Base-by-base conservation (phyloP, 2,797 vertebrate genomes). In the Buphagus erythrorhynchus region DNA sequence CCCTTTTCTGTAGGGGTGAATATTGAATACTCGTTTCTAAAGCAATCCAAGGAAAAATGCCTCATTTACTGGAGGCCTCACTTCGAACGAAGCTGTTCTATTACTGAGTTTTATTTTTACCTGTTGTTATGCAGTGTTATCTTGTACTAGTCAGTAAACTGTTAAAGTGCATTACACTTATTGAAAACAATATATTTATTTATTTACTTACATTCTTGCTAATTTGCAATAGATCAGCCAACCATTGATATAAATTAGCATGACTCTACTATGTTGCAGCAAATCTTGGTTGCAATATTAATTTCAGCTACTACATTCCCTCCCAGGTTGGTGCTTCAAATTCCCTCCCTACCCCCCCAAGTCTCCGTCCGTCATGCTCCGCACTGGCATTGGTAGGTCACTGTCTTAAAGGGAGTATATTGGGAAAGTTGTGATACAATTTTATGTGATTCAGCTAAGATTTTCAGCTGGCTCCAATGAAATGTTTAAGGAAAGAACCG, bases 251-350 rank as follows among this genome's bases (percentile, higher is more conserved):
- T 87, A 82, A 94, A 67, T 71, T 95, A 95, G 95, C 71, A 92
- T 94, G 86, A 88, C 88, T 95, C 93, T 96, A n/a, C 93, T 97
- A 57, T 96, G 90, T 76, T 87, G 92, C 95, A 96, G 95, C 96
- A 89, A 40, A 46, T 67, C 81, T 93, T 43, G 61, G 93, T 82
- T 96, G 95, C 95, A 96, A 77, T 95, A 94, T 96, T 97, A 96
- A 97, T 94, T 95, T 95, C 95, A 92, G 93, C 55, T 95, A 92
- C 93, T 96, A 96, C 95, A 3, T 95, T 96, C 94, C 95, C 95
- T 93, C 93, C 95, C 95, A 95, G 96, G 96, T 93, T 89, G 92
- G 93, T 94, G 96, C 95, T 92, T 95, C 96, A 96, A 89, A 95
- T 95, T 95, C 94, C 96, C 94, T 95, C 90, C 96, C 96, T 72